These are phyloP conservation scores for Epizoanthus illoricatus DNA, from an alignment of 92 coral and sea anemone genomes.

Conservation along the genomic window DNA sequence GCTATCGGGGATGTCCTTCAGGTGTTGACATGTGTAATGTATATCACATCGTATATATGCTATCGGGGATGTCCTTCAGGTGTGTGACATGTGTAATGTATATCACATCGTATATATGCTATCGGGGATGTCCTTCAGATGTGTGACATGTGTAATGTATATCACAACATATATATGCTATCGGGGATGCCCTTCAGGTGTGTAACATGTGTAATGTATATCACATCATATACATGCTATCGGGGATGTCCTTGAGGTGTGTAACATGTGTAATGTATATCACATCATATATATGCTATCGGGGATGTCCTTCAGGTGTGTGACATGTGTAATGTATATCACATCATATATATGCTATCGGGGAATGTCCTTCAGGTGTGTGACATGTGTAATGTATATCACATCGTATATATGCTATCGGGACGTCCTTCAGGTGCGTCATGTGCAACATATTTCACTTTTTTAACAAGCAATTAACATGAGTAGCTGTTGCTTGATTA, in stretches of 20 bases:
- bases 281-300: slow-evolving; percentile 77
- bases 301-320: slow-evolving; percentile 96
- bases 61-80: slow-evolving; percentile 92
- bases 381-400: background rate
- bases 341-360: slow-evolving; percentile 87
- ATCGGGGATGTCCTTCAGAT: slow-evolving; percentile 95
- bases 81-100: slow-evolving; percentile 4
- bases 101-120: slow-evolving; percentile 68
- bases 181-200: slow-evolving; percentile 94
- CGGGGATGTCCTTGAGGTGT: slow-evolving; percentile 93
- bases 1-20: slow-evolving; percentile 95
- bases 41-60: no score
- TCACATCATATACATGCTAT: slow-evolving; percentile 86
- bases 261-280: background rate
- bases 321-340: no score
- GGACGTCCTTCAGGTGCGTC: slow-evolving; percentile 91
- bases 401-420: slow-evolving; percentile 81
- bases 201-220: no score
- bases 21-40: no score
- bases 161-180: slow-evolving; percentile 72
- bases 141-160: background rate
- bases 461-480: no score
- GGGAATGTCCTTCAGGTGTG: slow-evolving; percentile 92
- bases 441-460: background rate
- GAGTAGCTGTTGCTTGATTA: no score